Evolutionary conservation across 2,113 vertebrate species (phyloP).

Genomic region (Lophotis ruficrista): DNA sequence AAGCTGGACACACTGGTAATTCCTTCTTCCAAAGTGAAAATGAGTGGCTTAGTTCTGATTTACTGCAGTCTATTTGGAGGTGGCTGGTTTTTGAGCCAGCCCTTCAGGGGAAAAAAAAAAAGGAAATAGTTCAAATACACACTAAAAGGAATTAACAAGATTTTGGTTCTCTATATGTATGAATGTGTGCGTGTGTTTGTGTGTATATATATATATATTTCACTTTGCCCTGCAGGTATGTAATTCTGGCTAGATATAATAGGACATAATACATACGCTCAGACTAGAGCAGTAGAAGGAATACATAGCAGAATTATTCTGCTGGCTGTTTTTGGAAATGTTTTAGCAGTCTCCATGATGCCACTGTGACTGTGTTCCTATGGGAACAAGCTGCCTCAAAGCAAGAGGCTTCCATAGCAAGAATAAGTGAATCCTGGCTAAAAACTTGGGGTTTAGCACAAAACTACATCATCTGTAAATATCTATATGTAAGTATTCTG

Average conservation of each 20-base stretch:
- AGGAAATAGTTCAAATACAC: background rate
- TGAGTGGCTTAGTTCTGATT: background rate
- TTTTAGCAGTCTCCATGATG: background rate
- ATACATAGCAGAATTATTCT: background rate
- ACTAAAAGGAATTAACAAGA: background rate
- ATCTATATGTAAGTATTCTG: background rate
- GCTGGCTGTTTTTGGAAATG: background rate
- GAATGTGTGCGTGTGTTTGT: accelerated
- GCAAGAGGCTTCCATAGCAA: background rate
- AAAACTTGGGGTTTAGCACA: background rate
- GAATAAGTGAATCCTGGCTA: background rate
- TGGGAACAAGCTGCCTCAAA: conserved; percentile 39
- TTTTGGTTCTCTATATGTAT: background rate
- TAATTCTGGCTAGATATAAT: background rate
- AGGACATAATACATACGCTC: background rate
- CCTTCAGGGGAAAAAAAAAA: background rate
- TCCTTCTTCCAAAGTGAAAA: background rate
- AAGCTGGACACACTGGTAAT: background rate
- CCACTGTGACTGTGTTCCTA: conserved; percentile 20
- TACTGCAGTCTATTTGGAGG: background rate
- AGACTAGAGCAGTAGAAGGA: background rate
- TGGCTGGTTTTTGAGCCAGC: background rate
- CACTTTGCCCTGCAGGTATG: background rate
- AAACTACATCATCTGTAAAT: background rate
- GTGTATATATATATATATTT: accelerated